These are phyloP conservation scores for Pempheris klunzingeri DNA, from an alignment of 2,797 vertebrate genomes.

Conservation along the genomic window DNA sequence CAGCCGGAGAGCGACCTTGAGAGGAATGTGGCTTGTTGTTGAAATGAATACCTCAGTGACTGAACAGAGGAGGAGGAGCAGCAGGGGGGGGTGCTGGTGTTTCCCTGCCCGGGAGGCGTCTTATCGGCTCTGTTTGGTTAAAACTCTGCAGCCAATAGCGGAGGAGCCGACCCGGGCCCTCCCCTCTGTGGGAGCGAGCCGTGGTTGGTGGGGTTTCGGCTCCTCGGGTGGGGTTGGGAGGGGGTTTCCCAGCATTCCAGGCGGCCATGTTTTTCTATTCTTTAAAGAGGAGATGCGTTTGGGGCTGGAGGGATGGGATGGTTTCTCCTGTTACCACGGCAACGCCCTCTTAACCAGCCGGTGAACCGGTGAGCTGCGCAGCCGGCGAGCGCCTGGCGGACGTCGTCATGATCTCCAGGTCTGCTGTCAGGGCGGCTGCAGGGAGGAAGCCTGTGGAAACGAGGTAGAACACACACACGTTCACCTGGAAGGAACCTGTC, in stretches of 20 bases:
- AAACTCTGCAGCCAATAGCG: conserved; percentile 29
- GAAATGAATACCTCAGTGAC: conserved; percentile 48
- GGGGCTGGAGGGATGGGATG: not conserved
- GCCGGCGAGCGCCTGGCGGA: not conserved
- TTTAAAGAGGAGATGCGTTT: not conserved
- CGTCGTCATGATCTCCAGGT: not conserved
- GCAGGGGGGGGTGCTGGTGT: conserved; percentile 16
- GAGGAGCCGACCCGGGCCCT: not conserved
- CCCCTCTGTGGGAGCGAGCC: conserved; percentile 1
- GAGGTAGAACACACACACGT: conserved; percentile 4
- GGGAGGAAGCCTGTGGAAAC: conserved; percentile 1
- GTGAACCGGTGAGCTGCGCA: not conserved
- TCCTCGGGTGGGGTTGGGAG: too few relatives aligned
- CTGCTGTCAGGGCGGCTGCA: not conserved
- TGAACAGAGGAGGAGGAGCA: conserved; percentile 32
- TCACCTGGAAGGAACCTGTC: not conserved
- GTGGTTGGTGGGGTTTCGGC: not conserved
- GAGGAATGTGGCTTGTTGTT: conserved; percentile 56
- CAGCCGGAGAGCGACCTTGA: conserved; percentile 40
- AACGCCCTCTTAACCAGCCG: conserved; percentile 13
- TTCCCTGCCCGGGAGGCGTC: conserved; percentile 11
- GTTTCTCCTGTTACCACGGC: conserved; percentile 32
- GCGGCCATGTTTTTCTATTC: conserved; percentile 34
- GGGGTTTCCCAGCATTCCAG: conserved; percentile 58
- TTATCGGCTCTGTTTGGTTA: not conserved